Evolutionary conservation across 1,140 invertebrate species (phyloP).

Genomic region (Coelopa frigida): DNA sequence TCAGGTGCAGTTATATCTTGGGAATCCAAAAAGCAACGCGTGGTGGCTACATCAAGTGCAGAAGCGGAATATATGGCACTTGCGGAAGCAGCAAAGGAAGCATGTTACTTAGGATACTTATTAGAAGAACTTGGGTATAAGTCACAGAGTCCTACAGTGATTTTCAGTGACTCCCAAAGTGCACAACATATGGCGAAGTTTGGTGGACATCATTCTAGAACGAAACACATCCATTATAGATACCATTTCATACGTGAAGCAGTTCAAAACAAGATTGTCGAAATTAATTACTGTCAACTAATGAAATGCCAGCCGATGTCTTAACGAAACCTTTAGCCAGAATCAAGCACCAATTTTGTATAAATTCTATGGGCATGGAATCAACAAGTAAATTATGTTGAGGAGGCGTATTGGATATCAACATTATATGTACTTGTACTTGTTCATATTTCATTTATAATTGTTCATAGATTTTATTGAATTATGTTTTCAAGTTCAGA

Average conservation of each 20-base stretch:
- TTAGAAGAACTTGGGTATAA: too few relatives aligned
- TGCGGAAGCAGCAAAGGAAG: too few relatives aligned
- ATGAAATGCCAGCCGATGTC: constrained; percentile 2
- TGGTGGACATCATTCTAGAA: background rate
- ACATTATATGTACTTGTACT: too few relatives aligned
- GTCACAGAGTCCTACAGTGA: background rate
- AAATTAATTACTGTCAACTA: constrained; percentile 3
- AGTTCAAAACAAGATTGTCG: background rate
- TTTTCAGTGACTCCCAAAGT: constrained; percentile 4
- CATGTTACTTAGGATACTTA: too few relatives aligned
- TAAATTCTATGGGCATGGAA: background rate
- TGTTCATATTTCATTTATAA: too few relatives aligned
- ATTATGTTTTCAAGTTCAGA: too few relatives aligned
- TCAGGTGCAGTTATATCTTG: too few relatives aligned
- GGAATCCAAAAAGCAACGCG: background rate
- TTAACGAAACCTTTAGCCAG: background rate
- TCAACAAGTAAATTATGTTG: background rate
- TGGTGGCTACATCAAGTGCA: background rate
- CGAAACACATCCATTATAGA: constrained; percentile 1
- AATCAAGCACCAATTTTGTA: constrained; percentile 1
- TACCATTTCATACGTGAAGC: constrained; percentile 7
- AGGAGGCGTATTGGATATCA: constrained; percentile 9
- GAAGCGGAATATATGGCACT: constrained; percentile 7
- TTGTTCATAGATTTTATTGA: too few relatives aligned
- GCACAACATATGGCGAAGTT: constrained; percentile 4